Percentiles rank a stretch among this genome's conserved stretches.
Conservation (phyloP, 2,797 vertebrate species). For the Tapera naevia region DNA sequence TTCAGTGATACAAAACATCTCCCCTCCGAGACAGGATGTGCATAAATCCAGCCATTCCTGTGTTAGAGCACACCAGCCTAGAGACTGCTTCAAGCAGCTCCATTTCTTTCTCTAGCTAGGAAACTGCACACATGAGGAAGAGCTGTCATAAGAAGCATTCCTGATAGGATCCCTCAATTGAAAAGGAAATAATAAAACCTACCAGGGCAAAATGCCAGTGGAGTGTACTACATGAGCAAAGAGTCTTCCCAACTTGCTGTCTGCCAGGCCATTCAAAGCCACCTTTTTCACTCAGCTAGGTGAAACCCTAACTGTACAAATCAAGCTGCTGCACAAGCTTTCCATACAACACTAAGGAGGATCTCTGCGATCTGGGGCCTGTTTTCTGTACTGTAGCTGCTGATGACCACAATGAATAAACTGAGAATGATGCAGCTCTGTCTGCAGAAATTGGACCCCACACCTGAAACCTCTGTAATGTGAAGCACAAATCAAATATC, state of each 20-base stretch:
- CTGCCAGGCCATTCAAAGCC: background rate
- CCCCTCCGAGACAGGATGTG: background rate
- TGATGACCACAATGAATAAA: background rate
- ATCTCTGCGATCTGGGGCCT: background rate
- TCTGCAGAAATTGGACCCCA: background rate
- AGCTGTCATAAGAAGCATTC: slow-evolving; percentile 40
- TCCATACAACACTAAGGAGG: background rate
- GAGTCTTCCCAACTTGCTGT: background rate
- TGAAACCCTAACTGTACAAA: slow-evolving; percentile 7
- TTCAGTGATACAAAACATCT: background rate
- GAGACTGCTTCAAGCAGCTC: slow-evolving; percentile 40
- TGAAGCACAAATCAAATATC: background rate
- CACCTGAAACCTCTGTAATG: background rate
- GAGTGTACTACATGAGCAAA: background rate
- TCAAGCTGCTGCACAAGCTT: slow-evolving; percentile 1
- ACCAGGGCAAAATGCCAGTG: background rate
- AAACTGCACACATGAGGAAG: slow-evolving; percentile 44
- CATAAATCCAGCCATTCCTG: background rate
- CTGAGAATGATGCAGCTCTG: background rate
- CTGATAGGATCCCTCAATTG: slow-evolving; percentile 17
- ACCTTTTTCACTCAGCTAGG: background rate
- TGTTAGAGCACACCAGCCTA: background rate
- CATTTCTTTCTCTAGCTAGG: slow-evolving; percentile 60
- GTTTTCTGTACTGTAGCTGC: slow-evolving; percentile 6
- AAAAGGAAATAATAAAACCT: slow-evolving; percentile 16